These are phyloP conservation scores for Muraenolepis orangiensis DNA, from an alignment of 2,797 vertebrate genomes.

Conservation along the genomic window DNA sequence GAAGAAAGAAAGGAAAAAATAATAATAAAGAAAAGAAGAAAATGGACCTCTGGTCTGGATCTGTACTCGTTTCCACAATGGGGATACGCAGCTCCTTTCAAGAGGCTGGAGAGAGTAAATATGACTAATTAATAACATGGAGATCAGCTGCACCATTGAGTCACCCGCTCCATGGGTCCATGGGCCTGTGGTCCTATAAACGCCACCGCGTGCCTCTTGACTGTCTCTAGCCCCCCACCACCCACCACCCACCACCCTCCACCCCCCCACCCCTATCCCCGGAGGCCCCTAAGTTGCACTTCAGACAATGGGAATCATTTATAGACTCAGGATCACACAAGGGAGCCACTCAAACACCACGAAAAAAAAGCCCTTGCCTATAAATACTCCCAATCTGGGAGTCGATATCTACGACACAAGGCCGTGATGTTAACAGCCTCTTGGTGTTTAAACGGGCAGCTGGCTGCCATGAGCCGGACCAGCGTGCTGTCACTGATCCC, in stretches of 20 bases:
- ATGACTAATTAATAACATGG: conserved; percentile 30
- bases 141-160: conserved; percentile 46
- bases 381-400: conserved; percentile 61
- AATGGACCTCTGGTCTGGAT: conserved; percentile 36
- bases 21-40: conserved; percentile 41
- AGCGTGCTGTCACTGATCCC: conserved; percentile 63
- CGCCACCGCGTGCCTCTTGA: conserved; percentile 32
- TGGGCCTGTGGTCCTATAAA: conserved; percentile 37
- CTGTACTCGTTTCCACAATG: conserved; percentile 44
- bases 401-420: conserved; percentile 71
- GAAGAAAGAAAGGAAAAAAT: conserved; percentile 42
- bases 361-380: conserved; percentile 49
- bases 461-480: conserved; percentile 65
- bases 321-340: conserved; percentile 53
- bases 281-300: conserved; percentile 23
- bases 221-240: conserved; percentile 26
- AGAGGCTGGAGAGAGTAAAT: conserved; percentile 37
- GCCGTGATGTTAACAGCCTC: conserved; percentile 53
- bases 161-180: conserved; percentile 31
- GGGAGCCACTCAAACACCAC: conserved; percentile 56
- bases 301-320: conserved; percentile 55
- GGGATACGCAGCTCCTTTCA: conserved; percentile 45
- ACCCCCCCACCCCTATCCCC: no score
- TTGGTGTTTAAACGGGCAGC: conserved; percentile 61
- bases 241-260: no score